These are phyloP conservation scores for Antrozous pallidus DNA, from an alignment of 2,797 vertebrate genomes.

Conservation along the genomic window DNA sequence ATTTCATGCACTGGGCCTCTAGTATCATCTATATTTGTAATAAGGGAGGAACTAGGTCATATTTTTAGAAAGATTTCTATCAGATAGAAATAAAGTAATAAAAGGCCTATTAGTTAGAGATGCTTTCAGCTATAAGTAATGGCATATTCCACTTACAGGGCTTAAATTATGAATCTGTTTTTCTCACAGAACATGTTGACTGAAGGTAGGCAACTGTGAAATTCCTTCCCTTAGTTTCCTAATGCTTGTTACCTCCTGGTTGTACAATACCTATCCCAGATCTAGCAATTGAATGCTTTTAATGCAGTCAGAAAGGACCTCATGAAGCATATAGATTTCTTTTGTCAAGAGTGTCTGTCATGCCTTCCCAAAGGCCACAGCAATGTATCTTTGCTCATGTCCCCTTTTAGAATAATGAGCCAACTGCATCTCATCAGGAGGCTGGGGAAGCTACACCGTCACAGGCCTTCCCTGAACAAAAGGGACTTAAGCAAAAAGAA, in stretches of 20 bases:
- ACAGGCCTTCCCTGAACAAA: background rate
- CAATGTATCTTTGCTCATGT: background rate
- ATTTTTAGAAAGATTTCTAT: constrained; percentile 46
- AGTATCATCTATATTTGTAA: constrained; percentile 44
- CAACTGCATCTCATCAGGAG: background rate
- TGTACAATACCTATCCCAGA: background rate
- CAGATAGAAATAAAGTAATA: constrained; percentile 25
- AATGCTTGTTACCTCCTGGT: background rate
- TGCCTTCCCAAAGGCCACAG: background rate
- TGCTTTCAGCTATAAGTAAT: constrained; percentile 16
- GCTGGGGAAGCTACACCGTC: background rate
- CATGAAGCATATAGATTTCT: background rate
- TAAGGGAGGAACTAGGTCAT: constrained; percentile 6
- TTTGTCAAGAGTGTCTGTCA: background rate
- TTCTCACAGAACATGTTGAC: background rate
- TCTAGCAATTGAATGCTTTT: background rate
- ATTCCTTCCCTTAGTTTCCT: background rate
- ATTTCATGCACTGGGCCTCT: too few species aligned
- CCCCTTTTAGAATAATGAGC: background rate
- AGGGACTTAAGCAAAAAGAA: background rate
- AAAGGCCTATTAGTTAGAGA: constrained; percentile 25
- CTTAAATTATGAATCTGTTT: background rate
- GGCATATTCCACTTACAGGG: background rate
- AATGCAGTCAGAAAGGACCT: background rate
- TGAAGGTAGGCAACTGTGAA: background rate